A percentile compares a stretch with the other conserved stretches of the same genome.
Evolutionary conservation across 2,113 vertebrate species (phyloP).

Genomic region (Lophochroa leadbeateri): DNA sequence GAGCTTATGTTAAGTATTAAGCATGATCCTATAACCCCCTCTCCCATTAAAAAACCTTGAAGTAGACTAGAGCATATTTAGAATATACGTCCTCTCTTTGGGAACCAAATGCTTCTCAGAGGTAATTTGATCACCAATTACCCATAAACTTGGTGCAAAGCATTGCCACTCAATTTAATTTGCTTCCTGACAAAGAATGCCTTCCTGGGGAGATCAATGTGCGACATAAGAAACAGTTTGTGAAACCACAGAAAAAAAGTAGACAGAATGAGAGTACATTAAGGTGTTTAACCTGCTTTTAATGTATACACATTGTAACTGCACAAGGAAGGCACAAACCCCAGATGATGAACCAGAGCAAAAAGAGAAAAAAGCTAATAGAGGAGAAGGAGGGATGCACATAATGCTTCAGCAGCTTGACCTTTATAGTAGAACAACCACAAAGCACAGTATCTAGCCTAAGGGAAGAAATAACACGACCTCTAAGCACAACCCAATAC

Average conservation of each 20-base stretch:
- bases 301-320: not conserved
- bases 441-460: not conserved
- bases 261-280: not conserved
- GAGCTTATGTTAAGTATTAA: not conserved
- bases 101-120: not conserved
- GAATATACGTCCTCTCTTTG: not conserved
- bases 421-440: conserved; percentile 10
- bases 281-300: not conserved
- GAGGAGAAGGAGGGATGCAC: not conserved
- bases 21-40: not conserved
- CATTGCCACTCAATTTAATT: not conserved
- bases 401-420: conserved; percentile 3
- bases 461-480: not conserved
- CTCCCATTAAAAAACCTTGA: not conserved
- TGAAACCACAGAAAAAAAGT: not conserved
- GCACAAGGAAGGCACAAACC: not conserved
- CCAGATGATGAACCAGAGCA: not conserved
- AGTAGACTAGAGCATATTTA: not conserved
- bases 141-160: not conserved
- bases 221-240: not conserved
- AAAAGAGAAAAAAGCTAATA: not conserved
- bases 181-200: not conserved
- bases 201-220: not conserved
- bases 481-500: not conserved
- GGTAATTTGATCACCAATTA: not conserved